These are phyloP conservation scores for Collichthys lucidus DNA, from an alignment of 2,113 vertebrate genomes.

Conservation along the genomic window DNA sequence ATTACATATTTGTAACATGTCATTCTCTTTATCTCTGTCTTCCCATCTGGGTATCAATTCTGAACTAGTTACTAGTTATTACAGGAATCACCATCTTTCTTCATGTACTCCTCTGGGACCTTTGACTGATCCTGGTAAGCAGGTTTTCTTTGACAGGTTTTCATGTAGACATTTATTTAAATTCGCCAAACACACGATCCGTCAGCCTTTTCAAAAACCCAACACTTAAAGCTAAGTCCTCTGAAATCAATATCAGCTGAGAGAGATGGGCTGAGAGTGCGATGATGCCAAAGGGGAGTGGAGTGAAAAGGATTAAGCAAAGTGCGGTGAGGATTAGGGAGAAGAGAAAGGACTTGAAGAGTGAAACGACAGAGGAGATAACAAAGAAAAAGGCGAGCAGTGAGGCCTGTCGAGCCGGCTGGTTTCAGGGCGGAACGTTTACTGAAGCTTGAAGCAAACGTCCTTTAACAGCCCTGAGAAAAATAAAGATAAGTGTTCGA, in stretches of 20 bases:
- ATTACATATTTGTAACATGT: no score
- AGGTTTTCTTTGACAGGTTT: not conserved
- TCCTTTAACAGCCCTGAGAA: not conserved
- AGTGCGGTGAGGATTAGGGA: slow-evolving; percentile 3
- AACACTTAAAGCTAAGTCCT: slow-evolving; percentile 6
- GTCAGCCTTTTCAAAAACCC: not conserved
- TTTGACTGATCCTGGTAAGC: not conserved
- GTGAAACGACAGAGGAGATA: not conserved
- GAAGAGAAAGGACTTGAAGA: not conserved
- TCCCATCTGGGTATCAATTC: no score
- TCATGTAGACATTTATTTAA: not conserved
- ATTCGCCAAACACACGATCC: not conserved
- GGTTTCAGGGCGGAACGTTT: not conserved
- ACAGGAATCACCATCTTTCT: not conserved
- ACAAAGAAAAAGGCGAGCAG: not conserved
- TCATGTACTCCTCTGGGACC: not conserved
- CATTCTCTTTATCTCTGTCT: no score
- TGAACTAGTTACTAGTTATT: not conserved
- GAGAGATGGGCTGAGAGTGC: not conserved
- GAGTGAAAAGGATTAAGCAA: slow-evolving; percentile 15
- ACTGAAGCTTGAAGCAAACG: not conserved
- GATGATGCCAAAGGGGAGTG: not conserved
- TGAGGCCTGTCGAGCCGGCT: not conserved
- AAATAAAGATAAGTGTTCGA: not conserved
- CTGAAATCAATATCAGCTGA: slow-evolving; percentile 11